Evolutionary conservation across 2,888 invertebrate species (phyloP), one percentile per base, ranked within the genome.

Genomic region (Ferdinandea cuprea): DNA sequence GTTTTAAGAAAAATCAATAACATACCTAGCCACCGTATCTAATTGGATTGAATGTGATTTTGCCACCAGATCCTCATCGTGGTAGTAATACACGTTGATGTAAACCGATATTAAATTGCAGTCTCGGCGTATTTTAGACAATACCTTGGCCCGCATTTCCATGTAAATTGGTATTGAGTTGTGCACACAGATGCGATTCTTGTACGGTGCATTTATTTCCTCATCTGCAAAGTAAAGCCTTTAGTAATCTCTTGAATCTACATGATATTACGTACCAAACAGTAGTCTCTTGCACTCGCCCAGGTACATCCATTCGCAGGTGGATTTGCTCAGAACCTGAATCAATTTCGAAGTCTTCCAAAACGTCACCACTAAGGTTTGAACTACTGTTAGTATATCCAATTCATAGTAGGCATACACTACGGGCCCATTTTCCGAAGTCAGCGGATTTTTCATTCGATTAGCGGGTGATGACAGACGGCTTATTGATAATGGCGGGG

Each of bases 151-250:
- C 2, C 90, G 88, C 88, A 91, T 88, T 86, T 91, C 91, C 32
- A 91, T 52, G 74, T 91, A 91, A 28, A 91, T 87, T 13, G 91
- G 90, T 46, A 88, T 89, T 0, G 89, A 88, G 63, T 91, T 90
- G 76, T 89, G 89, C 15, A 89, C 77, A 56, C 90, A 91, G 30
- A 91, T 85, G 0, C 91, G 90, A 86, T 90, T 91, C 11, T 87
- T 86, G 76, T 85, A 89, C 0, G 90, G 89, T 19, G 88, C 73
- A 1, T 46, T 8, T 9, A 91, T 87, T 85, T 91, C 91, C n/a
- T 81, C 85, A 86, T 91, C 90, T 91, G 59, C 3, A 85, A 76
- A 46, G 37, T 2, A 28, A 56, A 21, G 35, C 13, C 21, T 15
- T 17, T 3, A 25, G 42, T 0, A 37, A 9, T 9, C 3, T 1